Evolutionary conservation across 2,797 vertebrate genomes (phyloP).

Genomic region (Malurus leucopterus): DNA sequence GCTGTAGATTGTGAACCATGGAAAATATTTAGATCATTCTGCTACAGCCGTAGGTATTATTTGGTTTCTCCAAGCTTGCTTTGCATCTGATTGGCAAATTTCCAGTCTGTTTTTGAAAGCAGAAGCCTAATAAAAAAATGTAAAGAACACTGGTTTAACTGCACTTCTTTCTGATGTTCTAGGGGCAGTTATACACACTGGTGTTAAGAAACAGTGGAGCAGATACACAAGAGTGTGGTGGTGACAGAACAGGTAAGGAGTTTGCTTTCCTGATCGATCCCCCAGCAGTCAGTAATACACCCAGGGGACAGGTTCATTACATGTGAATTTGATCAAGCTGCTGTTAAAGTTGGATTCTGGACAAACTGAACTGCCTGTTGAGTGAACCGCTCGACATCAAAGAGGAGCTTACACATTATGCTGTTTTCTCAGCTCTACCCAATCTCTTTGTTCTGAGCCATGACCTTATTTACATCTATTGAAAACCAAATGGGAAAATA

Average conservation of each 20-base stretch:
- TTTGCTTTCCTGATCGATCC: background rate
- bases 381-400: background rate
- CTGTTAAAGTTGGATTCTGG: constrained; percentile 15
- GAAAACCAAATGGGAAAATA: background rate
- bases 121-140: background rate
- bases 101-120: constrained; percentile 10
- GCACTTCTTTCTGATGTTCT: background rate
- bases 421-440: background rate
- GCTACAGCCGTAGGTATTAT: background rate
- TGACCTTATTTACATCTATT: background rate
- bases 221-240: background rate
- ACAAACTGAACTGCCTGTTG: constrained; percentile 9
- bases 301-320: background rate
- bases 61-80: background rate
- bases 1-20: background rate
- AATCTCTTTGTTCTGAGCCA: constrained; percentile 4
- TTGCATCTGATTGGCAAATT: constrained; percentile 20
- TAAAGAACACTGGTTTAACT: background rate
- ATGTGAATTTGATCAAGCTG: constrained; percentile 18
- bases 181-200: background rate
- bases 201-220: background rate
- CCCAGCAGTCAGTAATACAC: background rate
- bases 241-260: background rate
- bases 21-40: background rate
- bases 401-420: background rate